A percentile compares a stretch with the other conserved stretches of the same genome.
phyloP scores from a whole-genome alignment of 2,888 invertebrate genomes.

The Tipula vernalis region DNA sequence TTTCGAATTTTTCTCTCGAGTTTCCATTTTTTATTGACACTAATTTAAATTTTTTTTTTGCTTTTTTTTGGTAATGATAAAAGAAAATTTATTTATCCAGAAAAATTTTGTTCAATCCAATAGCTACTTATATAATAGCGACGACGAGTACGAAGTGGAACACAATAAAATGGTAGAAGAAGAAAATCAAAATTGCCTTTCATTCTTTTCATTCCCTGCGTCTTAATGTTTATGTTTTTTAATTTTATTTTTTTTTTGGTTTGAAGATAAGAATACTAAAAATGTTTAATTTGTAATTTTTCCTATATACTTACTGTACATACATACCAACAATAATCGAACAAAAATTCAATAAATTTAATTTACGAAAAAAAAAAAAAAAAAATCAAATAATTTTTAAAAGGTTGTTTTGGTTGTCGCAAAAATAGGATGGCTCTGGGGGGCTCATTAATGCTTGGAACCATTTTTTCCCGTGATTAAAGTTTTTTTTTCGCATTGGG shows the following conservation, averaged over 20 bases:
- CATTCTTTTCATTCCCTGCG: neutral
- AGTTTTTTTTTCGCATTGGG: neutral
- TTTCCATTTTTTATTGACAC: neutral
- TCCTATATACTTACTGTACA: neutral
- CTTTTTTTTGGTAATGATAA: neutral
- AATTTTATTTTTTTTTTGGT: neutral
- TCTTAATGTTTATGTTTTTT: neutral
- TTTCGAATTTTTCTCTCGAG: neutral
- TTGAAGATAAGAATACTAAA: constrained; percentile 4
- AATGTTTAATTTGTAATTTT: constrained; percentile 4
- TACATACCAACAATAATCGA: neutral
- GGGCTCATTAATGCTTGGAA: neutral
- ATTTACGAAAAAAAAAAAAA: neutral
- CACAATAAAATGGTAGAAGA: neutral
- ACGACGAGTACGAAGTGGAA: neutral
- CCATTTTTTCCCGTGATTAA: neutral
- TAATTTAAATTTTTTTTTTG: neutral
- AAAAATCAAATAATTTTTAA: neutral
- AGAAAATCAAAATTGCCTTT: constrained; percentile 4
- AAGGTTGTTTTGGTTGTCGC: neutral
- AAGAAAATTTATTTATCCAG: constrained; percentile 4
- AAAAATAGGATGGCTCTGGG: neutral
- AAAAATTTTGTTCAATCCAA: neutral
- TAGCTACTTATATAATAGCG: neutral
- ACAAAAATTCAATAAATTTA: neutral